Base-by-base conservation (phyloP, 2,797 vertebrate species). In the Gymnothorax javanicus region DNA sequence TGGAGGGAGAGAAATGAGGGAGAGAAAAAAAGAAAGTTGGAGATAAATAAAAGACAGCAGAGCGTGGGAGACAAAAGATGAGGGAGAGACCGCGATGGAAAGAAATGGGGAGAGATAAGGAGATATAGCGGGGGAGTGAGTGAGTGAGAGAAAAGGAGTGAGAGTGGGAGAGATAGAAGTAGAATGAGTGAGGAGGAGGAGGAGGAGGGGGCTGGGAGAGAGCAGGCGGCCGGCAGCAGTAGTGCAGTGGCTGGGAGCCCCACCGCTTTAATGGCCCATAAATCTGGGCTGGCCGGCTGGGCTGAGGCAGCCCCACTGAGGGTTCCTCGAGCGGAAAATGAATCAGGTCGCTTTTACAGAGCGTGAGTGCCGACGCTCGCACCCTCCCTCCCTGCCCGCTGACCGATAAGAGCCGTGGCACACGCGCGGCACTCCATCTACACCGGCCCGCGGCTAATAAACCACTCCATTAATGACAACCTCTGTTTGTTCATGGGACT, bases 191-290 rank as follows among this genome's bases (percentile, higher is more conserved):
- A 17, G 52, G 25, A 13, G 20, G 12, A 58, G 20, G 12, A 58
- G n/a, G 67, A 7, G 25, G 50, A 33, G 64, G 87, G 71, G 8
- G 43, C 2, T 25, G 73, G 15, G 67, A 71, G 64, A 6, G 52
- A 81, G 62, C 83, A 50, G 83, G 33, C 85, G 56, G 59, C 58
- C 69, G 20, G 33, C 25, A 81, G 56, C 8, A 75, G 77, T 15
- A n/a, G 77, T 83, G 52, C 50, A 50, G 86, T 27, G 89, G 87
- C 88, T 93, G 96, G 96, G 96, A 96, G 97, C 96, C 97, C 96
- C 95, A 97, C 96, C 95, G 97, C 92, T 97, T 98, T 99, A 98
- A 99, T 97, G 97, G 97, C 96, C 96, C 96, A 97, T 98, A 98
- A 98, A 99, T 98, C 98, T 98, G 97, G 94, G 95, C 94, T 96